phyloP scores from a whole-genome alignment of 1,140 invertebrate species.

The Ostrea edulis region DNA sequence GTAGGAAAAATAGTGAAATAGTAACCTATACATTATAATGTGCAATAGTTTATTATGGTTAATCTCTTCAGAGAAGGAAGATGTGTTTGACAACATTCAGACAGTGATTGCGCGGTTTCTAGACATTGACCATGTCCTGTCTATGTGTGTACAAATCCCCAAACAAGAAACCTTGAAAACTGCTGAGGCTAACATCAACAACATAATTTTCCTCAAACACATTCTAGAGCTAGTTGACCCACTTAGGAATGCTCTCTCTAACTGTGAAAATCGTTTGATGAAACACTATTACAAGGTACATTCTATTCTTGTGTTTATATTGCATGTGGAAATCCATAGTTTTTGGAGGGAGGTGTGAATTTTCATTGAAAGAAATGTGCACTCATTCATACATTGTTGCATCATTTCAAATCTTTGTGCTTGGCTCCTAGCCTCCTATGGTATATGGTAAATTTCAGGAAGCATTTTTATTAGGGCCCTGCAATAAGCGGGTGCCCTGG shows the following conservation, averaged over 20 bases:
- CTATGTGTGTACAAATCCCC: slow-evolving; percentile 82
- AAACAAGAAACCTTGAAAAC: slow-evolving; percentile 83
- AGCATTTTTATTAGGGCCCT: no score
- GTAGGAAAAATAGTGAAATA: neutral
- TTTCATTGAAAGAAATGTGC: no score
- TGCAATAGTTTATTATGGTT: neutral
- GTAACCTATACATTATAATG: neutral
- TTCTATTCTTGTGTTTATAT: neutral
- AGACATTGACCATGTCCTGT: slow-evolving; percentile 84
- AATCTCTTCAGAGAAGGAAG: slow-evolving; percentile 66
- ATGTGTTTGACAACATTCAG: slow-evolving; percentile 82
- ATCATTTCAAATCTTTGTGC: no score
- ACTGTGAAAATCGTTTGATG: slow-evolving; percentile 83
- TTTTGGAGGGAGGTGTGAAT: no score
- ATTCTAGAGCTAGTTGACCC: slow-evolving; percentile 86
- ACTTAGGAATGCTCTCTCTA: slow-evolving; percentile 83
- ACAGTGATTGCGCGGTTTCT: slow-evolving; percentile 81
- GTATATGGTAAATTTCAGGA: no score
- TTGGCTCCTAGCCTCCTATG: no score
- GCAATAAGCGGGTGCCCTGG: no score
- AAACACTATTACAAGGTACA: slow-evolving; percentile 83
- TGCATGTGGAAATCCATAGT: no score
- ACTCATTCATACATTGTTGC: no score
- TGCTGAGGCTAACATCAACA: slow-evolving; percentile 88
- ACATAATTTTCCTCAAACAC: slow-evolving; percentile 88